A percentile compares a stretch with the other conserved stretches of the same genome.
phyloP scores from a whole-genome alignment of 2,113 vertebrate species.

The Struthio camelus region DNA sequence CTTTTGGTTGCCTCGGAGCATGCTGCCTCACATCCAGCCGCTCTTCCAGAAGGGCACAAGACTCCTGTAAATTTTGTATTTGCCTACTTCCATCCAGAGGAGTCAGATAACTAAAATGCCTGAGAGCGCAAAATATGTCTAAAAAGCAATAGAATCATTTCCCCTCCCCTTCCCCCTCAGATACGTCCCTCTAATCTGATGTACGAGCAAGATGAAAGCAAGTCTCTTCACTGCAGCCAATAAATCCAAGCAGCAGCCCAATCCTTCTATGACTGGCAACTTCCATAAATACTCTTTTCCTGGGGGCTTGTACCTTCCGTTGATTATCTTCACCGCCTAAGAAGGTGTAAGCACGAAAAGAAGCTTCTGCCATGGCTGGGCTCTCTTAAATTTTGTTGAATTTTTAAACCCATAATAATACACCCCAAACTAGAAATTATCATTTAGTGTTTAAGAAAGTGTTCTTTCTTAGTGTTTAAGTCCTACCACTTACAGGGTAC shows the following conservation, averaged over 20 bases:
- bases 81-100: not conserved
- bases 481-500: not conserved
- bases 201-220: not conserved
- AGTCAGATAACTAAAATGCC: not conserved
- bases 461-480: too few relatives aligned
- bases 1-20: not conserved
- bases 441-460: not conserved
- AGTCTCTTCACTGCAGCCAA: not conserved
- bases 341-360: not conserved
- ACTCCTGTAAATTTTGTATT: not conserved
- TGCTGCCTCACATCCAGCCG: fast-evolving
- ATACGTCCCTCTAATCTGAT: not conserved
- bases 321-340: not conserved
- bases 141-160: not conserved
- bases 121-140: not conserved
- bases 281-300: not conserved
- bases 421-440: not conserved
- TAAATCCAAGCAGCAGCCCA: not conserved
- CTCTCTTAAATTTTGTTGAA: not conserved
- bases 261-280: not conserved
- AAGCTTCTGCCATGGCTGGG: not conserved
- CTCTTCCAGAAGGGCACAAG: not conserved
- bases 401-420: not conserved
- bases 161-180: not conserved
- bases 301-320: not conserved